Evolutionary conservation across 2,888 invertebrate species (phyloP).

Genomic region (Taenaris catops): DNA sequence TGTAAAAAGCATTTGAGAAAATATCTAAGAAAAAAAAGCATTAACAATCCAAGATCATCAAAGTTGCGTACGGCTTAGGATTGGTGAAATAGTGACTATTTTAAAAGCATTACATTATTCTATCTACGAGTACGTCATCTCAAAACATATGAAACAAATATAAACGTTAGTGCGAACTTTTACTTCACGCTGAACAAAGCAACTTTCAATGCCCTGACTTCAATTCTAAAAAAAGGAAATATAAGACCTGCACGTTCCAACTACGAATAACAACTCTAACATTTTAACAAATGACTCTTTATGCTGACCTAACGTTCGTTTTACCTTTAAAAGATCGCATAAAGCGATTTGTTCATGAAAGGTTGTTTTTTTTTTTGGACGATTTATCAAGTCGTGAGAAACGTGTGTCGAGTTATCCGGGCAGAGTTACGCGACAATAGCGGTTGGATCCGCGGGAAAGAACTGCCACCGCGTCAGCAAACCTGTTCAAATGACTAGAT

Average conservation of each 20-base stretch:
- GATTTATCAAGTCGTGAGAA: conserved; percentile 51
- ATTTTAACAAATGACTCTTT: conserved; percentile 15
- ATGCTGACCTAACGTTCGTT: conserved; percentile 19
- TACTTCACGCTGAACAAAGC: conserved; percentile 10
- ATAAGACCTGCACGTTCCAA: conserved; percentile 7
- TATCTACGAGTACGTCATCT: conserved; percentile 6
- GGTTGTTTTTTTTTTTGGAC: conserved; percentile 30
- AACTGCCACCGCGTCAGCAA: conserved; percentile 47
- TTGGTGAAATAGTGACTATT: too few relatives aligned
- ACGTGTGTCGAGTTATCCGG: conserved; percentile 44
- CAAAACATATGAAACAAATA: conserved; percentile 1
- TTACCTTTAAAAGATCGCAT: conserved; percentile 17
- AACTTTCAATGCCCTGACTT: conserved; percentile 9
- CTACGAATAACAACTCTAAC: conserved; percentile 13
- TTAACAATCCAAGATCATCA: not conserved
- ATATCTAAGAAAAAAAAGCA: not conserved
- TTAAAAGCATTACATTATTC: too few relatives aligned
- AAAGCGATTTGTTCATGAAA: conserved; percentile 23
- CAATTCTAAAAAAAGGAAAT: conserved; percentile 4
- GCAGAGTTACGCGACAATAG: conserved; percentile 42
- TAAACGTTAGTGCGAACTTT: conserved; percentile 10
- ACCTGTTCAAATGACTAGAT: conserved; percentile 36
- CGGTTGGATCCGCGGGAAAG: conserved; percentile 36
- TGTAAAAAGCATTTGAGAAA: not conserved
- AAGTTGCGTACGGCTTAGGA: too few relatives aligned